Percentiles rank a stretch among this genome's conserved stretches.
phyloP scores from a whole-genome alignment of 1,140 invertebrate genomes.

The Drosophila cardini region DNA sequence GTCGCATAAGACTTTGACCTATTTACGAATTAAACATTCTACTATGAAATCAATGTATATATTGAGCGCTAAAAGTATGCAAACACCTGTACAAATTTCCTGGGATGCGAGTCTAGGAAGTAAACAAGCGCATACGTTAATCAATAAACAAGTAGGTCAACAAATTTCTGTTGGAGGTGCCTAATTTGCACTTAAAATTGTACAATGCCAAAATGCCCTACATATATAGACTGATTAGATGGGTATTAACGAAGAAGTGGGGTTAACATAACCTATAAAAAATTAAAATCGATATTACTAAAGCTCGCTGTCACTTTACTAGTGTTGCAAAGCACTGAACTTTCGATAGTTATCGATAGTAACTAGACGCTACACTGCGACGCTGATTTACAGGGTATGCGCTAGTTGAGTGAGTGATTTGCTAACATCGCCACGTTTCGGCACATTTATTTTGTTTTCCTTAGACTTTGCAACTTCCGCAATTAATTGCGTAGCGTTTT shows the following conservation, averaged over 20 bases:
- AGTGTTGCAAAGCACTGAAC: too few species aligned
- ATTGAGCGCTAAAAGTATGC: constrained; percentile 38
- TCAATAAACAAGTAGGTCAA: constrained; percentile 27
- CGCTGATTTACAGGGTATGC: constrained; percentile 9
- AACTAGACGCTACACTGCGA: background rate
- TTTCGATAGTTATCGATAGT: background rate
- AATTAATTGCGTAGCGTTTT: constrained; percentile 77
- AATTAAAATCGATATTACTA: background rate
- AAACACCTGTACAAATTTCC: constrained; percentile 34
- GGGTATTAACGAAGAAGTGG: background rate
- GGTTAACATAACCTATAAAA: background rate
- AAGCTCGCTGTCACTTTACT: too few species aligned
- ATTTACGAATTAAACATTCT: constrained; percentile 56
- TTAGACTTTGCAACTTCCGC: constrained; percentile 74
- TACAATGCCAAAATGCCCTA: constrained; percentile 1
- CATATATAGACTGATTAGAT: background rate
- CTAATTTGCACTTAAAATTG: background rate
- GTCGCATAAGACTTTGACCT: constrained; percentile 61
- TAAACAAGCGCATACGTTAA: constrained; percentile 29
- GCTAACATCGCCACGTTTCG: constrained; percentile 10
- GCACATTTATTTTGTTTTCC: constrained; percentile 61
- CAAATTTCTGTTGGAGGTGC: constrained; percentile 11
- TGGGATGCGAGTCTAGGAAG: constrained; percentile 1
- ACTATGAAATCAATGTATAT: constrained; percentile 55
- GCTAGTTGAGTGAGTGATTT: background rate